These are phyloP conservation scores for Alethe diademata DNA, from an alignment of 2,113 vertebrate species.

Conservation along the genomic window DNA sequence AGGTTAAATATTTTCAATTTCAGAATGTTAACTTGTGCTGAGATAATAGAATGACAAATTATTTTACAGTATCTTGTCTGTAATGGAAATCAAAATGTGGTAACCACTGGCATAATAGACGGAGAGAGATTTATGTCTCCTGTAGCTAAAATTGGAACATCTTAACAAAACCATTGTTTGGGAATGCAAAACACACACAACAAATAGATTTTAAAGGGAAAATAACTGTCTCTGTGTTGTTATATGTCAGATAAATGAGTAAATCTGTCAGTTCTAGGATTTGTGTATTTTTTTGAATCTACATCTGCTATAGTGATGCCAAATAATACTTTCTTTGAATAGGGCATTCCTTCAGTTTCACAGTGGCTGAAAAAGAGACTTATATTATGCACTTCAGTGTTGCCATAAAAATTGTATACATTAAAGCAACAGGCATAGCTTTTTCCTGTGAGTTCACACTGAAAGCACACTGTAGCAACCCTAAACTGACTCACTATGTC, in stretches of 20 bases:
- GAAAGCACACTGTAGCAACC: neutral
- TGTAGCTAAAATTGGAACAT: neutral
- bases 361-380: neutral
- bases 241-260: neutral
- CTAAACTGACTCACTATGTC: neutral
- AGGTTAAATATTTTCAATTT: neutral
- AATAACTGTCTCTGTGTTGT: neutral
- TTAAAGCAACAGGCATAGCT: neutral
- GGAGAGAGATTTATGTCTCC: neutral
- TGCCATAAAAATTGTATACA: neutral
- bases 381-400: neutral
- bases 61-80: neutral
- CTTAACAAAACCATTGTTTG: neutral
- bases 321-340: neutral
- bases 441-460: neutral
- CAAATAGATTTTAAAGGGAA: neutral
- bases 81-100: neutral
- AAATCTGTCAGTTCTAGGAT: neutral
- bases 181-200: neutral
- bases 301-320: neutral
- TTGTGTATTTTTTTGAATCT: neutral
- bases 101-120: neutral
- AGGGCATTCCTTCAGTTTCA: neutral
- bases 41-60: neutral
- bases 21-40: neutral